Base-by-base conservation (phyloP, 2,888 invertebrate genomes). In the Dryobotodes eremita region DNA sequence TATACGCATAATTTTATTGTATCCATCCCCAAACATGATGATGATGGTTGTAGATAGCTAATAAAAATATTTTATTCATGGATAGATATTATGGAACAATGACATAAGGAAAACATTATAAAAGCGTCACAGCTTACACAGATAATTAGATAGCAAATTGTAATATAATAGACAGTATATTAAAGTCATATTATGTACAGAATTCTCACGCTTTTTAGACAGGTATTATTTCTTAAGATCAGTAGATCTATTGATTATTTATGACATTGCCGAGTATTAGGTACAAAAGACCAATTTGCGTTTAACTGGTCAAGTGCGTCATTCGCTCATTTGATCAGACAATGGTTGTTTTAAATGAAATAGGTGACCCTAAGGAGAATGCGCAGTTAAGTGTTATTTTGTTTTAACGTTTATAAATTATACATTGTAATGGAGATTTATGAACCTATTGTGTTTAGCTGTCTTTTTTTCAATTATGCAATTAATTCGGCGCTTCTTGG, bases 241-340 rank as follows among this genome's bases (percentile, higher is more conserved):
- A n/a, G 4, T 31, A n/a, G 2, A 10, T 55, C 26, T 42, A 57
- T 23, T 15, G 17, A 55, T 55, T 75, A 53, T 62, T 46, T 46
- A 46, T 50, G 36, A 6, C 7, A 70, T 48, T 83, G 17, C 50
- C 17, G 31, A 59, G 20, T 59, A 31, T 59, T 46, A 83, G 36
- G 36, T 71, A 81, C 84, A 84, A 81, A 81, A 84, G 48, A 66
- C 50, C 7, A 50, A 78, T 55, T 57, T 81, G 48, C 59, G 59
- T 79, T 11, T 31, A 36, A 66, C 64, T 26, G 42, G 15, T 23
- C 36, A 42, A 50, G 20, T 84, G 31, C 80, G 84, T 79, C 80
- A 84, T 70, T 53, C 13, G 46, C 50, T 26, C 36, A 36, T 77
- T 61, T 42, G 36, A 64, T 77, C 13, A 69, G 53, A 81, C 80